Base-by-base conservation (phyloP, 2,113 vertebrate species). In the Gambusia holbrooki region DNA sequence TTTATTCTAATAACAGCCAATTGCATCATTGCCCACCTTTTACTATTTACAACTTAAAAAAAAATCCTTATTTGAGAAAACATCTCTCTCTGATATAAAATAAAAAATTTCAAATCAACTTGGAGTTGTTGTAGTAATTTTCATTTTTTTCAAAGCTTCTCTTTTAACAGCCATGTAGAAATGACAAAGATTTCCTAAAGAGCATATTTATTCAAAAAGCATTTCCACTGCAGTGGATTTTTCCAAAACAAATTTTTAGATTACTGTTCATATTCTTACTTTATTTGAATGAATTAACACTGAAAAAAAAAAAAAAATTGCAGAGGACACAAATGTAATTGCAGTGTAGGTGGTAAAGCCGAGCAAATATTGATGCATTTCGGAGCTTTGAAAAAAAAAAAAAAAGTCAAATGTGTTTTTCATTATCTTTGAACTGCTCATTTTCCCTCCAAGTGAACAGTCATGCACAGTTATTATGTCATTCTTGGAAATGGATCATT, bases 21-120 rank as follows among this genome's bases (percentile, higher is more conserved):
- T 92, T 93, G 87, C 91, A 83, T 91, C 90, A 93, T 28, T 15
- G 22, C 62, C 74, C 71, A 74, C 40, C 70, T 85, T 73, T 84
- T 63, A 33, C 58, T 74, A 42, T 10, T 54, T 79, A 58, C 70
- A 71, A 77, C 71, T 48, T 71, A 67, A 74, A 66, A 77, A 62
- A n/a, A 45, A 1, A 3, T 51, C 22, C 15, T 60, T n/a, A 54
- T 81, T 66, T 82, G 69, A 62, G 42, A 58, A 75, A 64, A 67
- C 22, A 64, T 54, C 72, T 65, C 77, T 66, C 51, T 58, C 69
- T 32, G 19, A 79, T 19, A 73, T 30, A 29, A 48, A 10, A 19
- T 67, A 10, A 10, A 54, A 9, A 74, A 68, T 32, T 69, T 77
- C 3, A 40, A 61, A 74, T 28, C 27, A n/a, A 29, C 69, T 76